Evolutionary conservation across 2,113 vertebrate species (phyloP), one percentile per base, ranked within the genome.

Genomic region (Peromyscus maniculatus): DNA sequence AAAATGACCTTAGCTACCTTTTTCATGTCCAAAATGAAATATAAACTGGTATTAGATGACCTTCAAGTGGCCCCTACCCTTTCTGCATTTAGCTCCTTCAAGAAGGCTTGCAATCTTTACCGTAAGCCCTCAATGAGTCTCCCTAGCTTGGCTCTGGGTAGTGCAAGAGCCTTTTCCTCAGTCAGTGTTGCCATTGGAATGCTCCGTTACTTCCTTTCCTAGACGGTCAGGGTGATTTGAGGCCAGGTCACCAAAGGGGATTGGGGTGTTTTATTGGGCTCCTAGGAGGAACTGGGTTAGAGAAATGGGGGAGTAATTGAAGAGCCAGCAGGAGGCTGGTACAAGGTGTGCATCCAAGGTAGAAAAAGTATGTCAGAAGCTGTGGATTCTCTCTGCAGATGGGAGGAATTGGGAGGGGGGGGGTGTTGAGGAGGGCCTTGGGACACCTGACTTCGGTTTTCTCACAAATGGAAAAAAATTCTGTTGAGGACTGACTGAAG

Each of bases 311-410:
- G 31, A 26, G 46, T 3, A 7, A 19, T 71, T n/a, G n/a, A n/a
- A 49, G 19, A 43, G 26, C 31, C 46, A 15, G 36, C 28, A 39
- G 86, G 71, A 52, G 43, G 43, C 24, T 12, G 13, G 22, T 33
- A 33, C 39, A 39, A 16, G 19, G 33, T 66, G 17, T 19, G 31
- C n/a, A 62, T 6, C 13, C 69, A 62, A 16, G 46, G 4, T 24
- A 7, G 62, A 39, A 26, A 31, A 79, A 67, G 28, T 4, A 17
- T n/a, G 52, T 55, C 5, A 26, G 33, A 39, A 26, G 62, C 15
- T 7, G 24, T 21, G 46, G 83, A 49, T 26, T 43, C 21, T 3
- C 19, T 1, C 1, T 0, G 9, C 24, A 0, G 28, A 9, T 10
- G 4, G 36, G 57, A 59, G 22, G 55, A 39, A 39, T 4, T 46